A percentile compares a stretch with the other conserved stretches of the same genome.
These are phyloP conservation scores for Sesamia inferens DNA, from an alignment of 2,888 invertebrate species.

Conservation along the genomic window DNA sequence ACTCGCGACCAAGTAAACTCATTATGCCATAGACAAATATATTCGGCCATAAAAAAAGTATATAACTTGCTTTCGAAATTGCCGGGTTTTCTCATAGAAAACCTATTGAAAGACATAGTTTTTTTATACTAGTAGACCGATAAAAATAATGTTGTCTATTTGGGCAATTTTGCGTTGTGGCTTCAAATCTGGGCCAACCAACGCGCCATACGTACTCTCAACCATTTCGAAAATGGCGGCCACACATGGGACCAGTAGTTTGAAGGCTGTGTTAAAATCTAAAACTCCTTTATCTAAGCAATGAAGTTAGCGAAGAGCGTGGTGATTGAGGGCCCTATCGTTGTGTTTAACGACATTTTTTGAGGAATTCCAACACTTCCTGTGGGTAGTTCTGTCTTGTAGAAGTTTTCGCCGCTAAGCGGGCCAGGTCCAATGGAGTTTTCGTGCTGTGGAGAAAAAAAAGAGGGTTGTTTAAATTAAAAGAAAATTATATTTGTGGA, in stretches of 20 bases:
- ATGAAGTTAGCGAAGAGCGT: not conserved
- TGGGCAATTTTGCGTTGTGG: not conserved
- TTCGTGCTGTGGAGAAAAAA: conserved; percentile 71
- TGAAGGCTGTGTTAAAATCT: not conserved
- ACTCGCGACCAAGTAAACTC: not conserved
- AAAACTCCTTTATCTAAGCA: not conserved
- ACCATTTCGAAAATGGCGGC: not conserved
- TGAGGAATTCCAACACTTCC: conserved; percentile 83
- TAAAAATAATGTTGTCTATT: not conserved
- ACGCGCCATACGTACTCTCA: too few species aligned
- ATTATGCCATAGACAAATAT: not conserved
- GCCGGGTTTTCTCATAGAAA: conserved; percentile 30
- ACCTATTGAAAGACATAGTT: conserved; percentile 32
- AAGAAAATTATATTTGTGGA: too few species aligned
- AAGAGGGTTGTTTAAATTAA: not conserved
- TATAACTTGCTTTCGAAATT: conserved; percentile 29
- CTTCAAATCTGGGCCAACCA: too few species aligned
- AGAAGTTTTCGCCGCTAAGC: conserved; percentile 77
- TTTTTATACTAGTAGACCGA: conserved; percentile 15
- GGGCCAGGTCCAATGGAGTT: conserved; percentile 82
- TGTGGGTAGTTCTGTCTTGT: conserved; percentile 77
- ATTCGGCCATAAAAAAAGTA: conserved; percentile 24
- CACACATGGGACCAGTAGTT: not conserved
- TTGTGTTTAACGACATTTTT: conserved; percentile 80
- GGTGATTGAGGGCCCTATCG: not conserved